Conservation (phyloP, 2,113 vertebrate species). For the Zootoca vivipara region DNA sequence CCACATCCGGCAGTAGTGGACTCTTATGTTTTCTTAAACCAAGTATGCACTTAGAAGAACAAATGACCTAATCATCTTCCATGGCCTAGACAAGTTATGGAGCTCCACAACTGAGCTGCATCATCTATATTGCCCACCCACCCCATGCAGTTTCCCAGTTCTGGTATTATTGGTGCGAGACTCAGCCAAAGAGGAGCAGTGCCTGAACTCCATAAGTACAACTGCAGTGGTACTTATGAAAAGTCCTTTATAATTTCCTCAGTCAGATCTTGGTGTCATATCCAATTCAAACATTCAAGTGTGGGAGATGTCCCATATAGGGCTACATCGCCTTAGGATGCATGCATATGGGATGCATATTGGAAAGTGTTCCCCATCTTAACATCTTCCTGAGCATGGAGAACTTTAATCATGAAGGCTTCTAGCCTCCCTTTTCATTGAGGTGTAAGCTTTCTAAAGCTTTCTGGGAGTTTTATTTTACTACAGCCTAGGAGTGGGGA, state of each 20-base stretch:
- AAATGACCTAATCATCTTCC: not conserved
- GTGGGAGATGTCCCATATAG: not conserved
- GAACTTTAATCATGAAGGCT: not conserved
- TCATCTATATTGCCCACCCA: not conserved
- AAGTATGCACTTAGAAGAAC: not conserved
- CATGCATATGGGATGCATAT: too few species aligned
- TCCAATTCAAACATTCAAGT: not conserved
- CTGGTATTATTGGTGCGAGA: not conserved
- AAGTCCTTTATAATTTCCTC: not conserved
- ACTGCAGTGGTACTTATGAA: not conserved
- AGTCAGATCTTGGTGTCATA: not conserved
- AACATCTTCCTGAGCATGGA: not conserved
- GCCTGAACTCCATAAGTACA: not conserved
- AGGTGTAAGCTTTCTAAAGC: not conserved
- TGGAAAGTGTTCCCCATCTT: not conserved
- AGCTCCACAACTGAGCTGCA: not conserved
- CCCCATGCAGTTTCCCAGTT: not conserved
- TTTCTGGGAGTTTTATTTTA: not conserved
- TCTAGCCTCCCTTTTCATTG: not conserved
- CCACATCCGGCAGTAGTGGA: not conserved
- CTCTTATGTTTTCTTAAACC: not conserved
- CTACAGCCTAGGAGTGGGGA: not conserved
- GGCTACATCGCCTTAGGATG: not conserved
- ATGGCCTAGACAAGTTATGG: not conserved
- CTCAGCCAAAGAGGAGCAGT: not conserved